A percentile compares a stretch with the other conserved stretches of the same genome.
These are phyloP conservation scores for Leuciscus waleckii DNA, from an alignment of 2,797 vertebrate species.

Conservation along the genomic window DNA sequence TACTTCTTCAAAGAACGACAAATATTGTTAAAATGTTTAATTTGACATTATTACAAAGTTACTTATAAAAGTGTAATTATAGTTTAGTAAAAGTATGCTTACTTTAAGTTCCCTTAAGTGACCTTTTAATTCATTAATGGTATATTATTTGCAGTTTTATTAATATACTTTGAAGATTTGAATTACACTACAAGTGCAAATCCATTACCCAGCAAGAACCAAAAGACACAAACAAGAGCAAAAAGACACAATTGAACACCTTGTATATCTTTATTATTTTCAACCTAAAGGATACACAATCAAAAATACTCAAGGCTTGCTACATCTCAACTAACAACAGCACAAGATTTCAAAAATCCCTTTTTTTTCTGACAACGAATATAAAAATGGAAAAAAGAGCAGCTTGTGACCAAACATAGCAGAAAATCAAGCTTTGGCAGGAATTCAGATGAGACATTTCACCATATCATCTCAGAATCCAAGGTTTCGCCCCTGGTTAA, in stretches of 20 bases:
- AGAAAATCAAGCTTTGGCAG: constrained; percentile 64
- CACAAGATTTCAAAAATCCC: constrained; percentile 73
- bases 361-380: constrained; percentile 67
- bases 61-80: not conserved
- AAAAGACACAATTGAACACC: constrained; percentile 66
- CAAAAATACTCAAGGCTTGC: constrained; percentile 75
- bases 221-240: constrained; percentile 4
- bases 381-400: constrained; percentile 65
- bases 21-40: too few species aligned
- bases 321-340: constrained; percentile 78
- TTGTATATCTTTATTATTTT: constrained; percentile 64
- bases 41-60: too few species aligned
- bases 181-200: not conserved
- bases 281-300: constrained; percentile 77
- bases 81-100: not conserved
- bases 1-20: not conserved
- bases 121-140: not conserved
- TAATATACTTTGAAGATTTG: not conserved
- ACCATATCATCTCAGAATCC: constrained; percentile 46
- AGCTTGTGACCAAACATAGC: constrained; percentile 63
- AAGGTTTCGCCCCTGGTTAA: constrained; percentile 46
- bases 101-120: not conserved
- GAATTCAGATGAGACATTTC: constrained; percentile 56
- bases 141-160: not conserved
- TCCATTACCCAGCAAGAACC: not conserved